phyloP scores from a whole-genome alignment of 2,113 vertebrate species.

The Globicephala melas region DNA sequence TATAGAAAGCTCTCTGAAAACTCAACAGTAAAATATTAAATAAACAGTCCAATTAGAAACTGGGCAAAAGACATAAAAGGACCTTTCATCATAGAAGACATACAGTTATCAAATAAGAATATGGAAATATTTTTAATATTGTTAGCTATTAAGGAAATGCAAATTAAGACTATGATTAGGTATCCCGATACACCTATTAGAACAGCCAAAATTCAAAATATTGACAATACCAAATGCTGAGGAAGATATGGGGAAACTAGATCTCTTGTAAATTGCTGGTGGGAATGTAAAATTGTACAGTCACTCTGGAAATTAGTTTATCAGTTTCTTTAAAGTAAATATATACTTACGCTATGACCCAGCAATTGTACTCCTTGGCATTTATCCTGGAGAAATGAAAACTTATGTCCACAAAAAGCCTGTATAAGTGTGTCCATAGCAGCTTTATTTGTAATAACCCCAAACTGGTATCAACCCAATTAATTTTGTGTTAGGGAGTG shows the following conservation, averaged over 20 bases:
- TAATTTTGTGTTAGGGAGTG: background rate
- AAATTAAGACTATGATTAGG: background rate
- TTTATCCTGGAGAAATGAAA: background rate
- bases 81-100: background rate
- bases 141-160: background rate
- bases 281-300: background rate
- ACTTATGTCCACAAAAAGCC: background rate
- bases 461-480: background rate
- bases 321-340: background rate
- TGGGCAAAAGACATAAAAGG: background rate
- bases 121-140: background rate
- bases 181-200: background rate
- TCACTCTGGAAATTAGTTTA: background rate
- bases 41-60: background rate
- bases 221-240: background rate
- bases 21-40: background rate
- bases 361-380: background rate
- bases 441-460: background rate
- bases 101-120: background rate
- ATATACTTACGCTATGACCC: background rate
- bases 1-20: background rate
- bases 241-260: background rate
- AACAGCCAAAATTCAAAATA: background rate
- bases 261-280: background rate
- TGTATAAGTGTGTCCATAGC: background rate